Conservation (phyloP, 2,888 invertebrate species). For the Bimastos eiseni region DNA sequence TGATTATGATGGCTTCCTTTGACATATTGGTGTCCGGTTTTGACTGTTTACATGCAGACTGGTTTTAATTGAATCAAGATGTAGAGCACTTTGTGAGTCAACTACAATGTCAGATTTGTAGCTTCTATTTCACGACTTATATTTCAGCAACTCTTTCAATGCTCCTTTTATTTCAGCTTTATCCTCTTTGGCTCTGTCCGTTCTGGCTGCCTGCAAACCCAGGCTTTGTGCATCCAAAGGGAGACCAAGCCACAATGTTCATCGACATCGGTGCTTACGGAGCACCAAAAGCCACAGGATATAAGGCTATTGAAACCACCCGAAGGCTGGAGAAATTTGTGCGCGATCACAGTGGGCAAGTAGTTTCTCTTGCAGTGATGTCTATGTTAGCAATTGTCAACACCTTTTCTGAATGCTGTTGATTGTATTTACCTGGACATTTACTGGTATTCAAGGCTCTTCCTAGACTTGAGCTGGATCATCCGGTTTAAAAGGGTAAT, state of each 20-base stretch:
- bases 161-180: conserved; percentile 68
- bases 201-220: conserved; percentile 73
- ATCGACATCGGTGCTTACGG: conserved; percentile 83
- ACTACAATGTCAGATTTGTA: background rate
- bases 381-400: too few species aligned
- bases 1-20: background rate
- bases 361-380: background rate
- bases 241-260: conserved; percentile 69
- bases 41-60: background rate
- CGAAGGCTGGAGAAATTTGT: conserved; percentile 75
- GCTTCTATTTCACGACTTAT: background rate
- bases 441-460: too few species aligned
- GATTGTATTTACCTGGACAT: background rate
- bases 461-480: too few species aligned
- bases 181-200: conserved; percentile 82
- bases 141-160: background rate
- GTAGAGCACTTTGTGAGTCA: background rate
- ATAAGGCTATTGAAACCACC: conserved; percentile 71
- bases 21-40: background rate
- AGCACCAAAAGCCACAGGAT: conserved; percentile 70
- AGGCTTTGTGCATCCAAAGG: conserved; percentile 72
- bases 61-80: background rate
- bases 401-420: background rate
- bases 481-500: too few species aligned
- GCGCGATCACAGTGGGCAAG: conserved; percentile 69